phyloP scores from a whole-genome alignment of 2,113 vertebrate genomes.

The Mustelus asterias region DNA sequence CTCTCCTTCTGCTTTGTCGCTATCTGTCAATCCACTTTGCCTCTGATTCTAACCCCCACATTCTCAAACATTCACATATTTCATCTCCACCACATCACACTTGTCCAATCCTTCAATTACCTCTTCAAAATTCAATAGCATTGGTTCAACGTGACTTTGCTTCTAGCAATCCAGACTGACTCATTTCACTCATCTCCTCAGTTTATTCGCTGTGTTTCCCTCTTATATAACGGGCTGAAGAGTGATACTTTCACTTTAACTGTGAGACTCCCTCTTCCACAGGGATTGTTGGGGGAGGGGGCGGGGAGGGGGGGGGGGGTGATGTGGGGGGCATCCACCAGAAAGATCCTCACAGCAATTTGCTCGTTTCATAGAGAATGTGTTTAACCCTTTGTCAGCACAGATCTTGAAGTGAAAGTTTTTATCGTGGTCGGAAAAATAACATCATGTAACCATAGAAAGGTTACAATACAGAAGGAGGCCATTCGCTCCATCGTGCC shows the following conservation, averaged over 20 bases:
- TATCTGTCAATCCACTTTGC: not conserved
- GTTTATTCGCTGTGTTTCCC: not conserved
- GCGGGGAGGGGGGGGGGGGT: too few relatives aligned
- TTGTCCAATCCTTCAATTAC: not conserved
- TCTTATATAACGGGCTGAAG: not conserved
- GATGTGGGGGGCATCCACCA: too few relatives aligned
- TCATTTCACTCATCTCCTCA: not conserved
- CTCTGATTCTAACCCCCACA: not conserved
- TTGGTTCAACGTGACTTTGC: not conserved
- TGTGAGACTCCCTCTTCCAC: not conserved
- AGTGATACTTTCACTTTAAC: not conserved
- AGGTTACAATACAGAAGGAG: too few relatives aligned
- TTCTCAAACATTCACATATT: not conserved
- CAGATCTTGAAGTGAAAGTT: not conserved
- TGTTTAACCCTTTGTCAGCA: not conserved
- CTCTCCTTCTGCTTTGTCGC: not conserved
- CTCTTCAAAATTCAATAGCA: not conserved
- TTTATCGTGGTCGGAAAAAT: too few relatives aligned
- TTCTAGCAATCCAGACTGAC: not conserved
- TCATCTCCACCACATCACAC: not conserved
- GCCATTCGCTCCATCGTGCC: too few relatives aligned
- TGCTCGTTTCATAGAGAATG: too few relatives aligned
- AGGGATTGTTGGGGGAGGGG: too few relatives aligned
- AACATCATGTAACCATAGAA: too few relatives aligned
- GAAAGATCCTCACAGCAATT: too few relatives aligned